Conservation (phyloP, 2,113 vertebrate genomes). For the Irena cyanogastra region DNA sequence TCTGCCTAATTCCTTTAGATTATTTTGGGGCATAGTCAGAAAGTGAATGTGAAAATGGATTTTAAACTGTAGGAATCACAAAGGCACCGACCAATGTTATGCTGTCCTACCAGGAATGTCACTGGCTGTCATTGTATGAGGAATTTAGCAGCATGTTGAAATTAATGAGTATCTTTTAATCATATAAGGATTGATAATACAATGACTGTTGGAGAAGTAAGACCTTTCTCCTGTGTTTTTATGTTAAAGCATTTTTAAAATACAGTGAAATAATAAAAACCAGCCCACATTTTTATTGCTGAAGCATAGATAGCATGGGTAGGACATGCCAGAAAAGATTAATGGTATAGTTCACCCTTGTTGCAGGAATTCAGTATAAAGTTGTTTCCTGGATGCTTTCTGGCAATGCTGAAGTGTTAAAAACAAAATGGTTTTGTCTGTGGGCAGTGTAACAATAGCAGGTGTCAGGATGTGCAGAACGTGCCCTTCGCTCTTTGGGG, state of each 20-base stretch:
- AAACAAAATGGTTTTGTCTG: not conserved
- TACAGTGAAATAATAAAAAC: not conserved
- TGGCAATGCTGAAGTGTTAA: not conserved
- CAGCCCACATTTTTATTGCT: not conserved
- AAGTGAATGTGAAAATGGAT: conserved; percentile 65
- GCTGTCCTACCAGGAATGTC: not conserved
- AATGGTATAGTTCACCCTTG: not conserved
- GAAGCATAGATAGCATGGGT: not conserved
- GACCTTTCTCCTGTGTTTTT: not conserved
- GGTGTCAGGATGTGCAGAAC: not conserved
- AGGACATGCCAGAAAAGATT: conserved; percentile 29
- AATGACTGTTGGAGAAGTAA: not conserved
- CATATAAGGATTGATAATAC: not conserved
- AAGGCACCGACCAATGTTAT: not conserved
- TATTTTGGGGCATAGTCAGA: conserved; percentile 63
- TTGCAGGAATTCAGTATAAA: conserved; percentile 20
- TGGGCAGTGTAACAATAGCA: not conserved
- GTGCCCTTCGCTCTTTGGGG: not conserved
- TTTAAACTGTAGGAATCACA: conserved; percentile 25
- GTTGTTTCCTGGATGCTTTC: not conserved
- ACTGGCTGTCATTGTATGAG: not conserved
- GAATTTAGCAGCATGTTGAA: not conserved
- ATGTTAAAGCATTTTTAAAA: not conserved
- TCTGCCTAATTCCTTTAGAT: conserved; percentile 69
- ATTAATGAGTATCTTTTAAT: not conserved